These are phyloP conservation scores for Andrena bucephala DNA, from an alignment of 2,888 invertebrate species.

Conservation along the genomic window DNA sequence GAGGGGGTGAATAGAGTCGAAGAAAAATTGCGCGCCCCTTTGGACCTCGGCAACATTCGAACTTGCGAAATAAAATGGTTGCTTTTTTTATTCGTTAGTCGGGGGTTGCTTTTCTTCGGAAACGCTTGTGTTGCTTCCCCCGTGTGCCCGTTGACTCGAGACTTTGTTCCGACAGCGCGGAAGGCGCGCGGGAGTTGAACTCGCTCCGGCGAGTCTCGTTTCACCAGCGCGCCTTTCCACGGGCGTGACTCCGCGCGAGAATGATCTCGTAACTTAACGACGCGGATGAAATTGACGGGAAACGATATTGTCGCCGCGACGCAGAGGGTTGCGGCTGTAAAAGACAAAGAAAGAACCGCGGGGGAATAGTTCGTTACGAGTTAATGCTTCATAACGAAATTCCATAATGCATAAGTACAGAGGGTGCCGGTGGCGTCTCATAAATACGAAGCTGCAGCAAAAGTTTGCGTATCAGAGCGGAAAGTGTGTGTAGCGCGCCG, in stretches of 20 bases:
- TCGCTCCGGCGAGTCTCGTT: background rate
- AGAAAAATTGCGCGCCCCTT: slow-evolving; percentile 12
- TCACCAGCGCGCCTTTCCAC: background rate
- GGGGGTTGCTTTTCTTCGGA: slow-evolving; percentile 15
- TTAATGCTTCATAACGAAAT: slow-evolving; percentile 32
- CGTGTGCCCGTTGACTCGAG: slow-evolving; percentile 10
- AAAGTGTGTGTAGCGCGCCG: slow-evolving; percentile 38
- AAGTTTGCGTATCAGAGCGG: slow-evolving; percentile 22
- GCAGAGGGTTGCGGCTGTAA: background rate
- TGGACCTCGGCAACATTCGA: slow-evolving; percentile 14
- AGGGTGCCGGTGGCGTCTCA: background rate
- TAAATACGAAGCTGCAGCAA: slow-evolving; percentile 14
- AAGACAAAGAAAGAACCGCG: background rate
- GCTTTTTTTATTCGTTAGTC: slow-evolving; percentile 51
- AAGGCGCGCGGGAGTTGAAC: background rate
- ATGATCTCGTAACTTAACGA: slow-evolving; percentile 2
- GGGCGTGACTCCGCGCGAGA: background rate
- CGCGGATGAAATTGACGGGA: background rate
- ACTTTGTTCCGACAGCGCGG: background rate
- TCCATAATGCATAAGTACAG: slow-evolving; percentile 26
- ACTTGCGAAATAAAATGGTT: slow-evolving; percentile 56
- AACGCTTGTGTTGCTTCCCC: slow-evolving; percentile 25
- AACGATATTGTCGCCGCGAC: background rate
- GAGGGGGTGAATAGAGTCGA: slow-evolving; percentile 2
- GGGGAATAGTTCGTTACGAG: background rate